phyloP scores from a whole-genome alignment of 2,797 vertebrate species.

The Picus viridis region DNA sequence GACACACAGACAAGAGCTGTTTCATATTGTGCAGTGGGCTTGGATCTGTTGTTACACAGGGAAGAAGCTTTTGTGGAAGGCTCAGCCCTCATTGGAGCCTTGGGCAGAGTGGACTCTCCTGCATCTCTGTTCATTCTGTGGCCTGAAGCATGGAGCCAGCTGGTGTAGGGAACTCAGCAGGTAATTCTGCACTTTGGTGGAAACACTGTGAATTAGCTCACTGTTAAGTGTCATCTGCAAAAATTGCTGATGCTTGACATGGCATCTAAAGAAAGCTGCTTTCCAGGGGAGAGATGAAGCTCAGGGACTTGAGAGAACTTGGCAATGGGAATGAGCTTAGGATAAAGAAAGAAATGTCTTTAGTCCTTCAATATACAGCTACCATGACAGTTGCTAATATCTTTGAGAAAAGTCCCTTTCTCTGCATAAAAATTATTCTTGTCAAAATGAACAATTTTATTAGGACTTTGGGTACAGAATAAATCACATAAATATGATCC shows the following conservation, averaged over 20 bases:
- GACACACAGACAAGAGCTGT: background rate
- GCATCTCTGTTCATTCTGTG: background rate
- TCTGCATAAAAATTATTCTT: background rate
- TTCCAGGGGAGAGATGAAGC: background rate
- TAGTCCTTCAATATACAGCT: background rate
- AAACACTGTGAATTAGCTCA: background rate
- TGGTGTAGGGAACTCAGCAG: background rate
- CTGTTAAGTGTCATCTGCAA: background rate
- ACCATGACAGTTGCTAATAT: background rate
- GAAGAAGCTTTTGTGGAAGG: background rate
- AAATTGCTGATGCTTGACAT: conserved; percentile 8
- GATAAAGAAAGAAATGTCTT: background rate
- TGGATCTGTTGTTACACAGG: background rate
- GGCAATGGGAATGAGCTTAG: background rate
- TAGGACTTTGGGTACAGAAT: conserved; percentile 5
- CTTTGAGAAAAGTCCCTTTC: conserved; percentile 11
- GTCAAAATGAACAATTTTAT: conserved; percentile 6
- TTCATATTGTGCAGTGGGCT: background rate
- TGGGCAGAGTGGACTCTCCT: background rate
- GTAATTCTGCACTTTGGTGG: background rate
- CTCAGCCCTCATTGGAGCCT: background rate
- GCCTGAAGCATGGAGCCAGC: background rate
- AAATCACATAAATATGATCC: conserved; percentile 17
- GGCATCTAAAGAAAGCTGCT: conserved; percentile 22
- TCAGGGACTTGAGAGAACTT: conserved; percentile 3